Percentiles rank a stretch among this genome's conserved stretches.
Evolutionary conservation across 1,140 invertebrate genomes (phyloP).

Genomic region (Saxidomus purpurata): DNA sequence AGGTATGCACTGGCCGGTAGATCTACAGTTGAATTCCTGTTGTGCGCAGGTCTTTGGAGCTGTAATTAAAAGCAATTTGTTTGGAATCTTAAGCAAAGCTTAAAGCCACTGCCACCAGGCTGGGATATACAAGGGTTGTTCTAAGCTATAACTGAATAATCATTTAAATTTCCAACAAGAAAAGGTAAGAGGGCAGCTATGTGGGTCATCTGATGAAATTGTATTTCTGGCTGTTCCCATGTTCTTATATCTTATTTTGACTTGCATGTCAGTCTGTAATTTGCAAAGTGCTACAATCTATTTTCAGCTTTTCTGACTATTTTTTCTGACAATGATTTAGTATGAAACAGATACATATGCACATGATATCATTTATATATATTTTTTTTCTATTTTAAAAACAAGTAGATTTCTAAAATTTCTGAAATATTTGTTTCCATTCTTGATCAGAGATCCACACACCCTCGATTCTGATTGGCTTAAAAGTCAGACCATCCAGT

Average conservation of each 20-base stretch:
- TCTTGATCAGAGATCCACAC: background rate
- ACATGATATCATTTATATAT: background rate
- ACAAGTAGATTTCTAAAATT: background rate
- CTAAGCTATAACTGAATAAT: background rate
- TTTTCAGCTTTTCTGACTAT: no score
- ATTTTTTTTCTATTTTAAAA: background rate
- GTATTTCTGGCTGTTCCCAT: no score
- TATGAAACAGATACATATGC: no score
- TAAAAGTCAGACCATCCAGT: slow-evolving; percentile 44
- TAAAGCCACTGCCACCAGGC: no score
- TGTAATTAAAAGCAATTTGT: no score
- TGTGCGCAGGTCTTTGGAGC: slow-evolving; percentile 54
- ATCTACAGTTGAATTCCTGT: slow-evolving; percentile 31
- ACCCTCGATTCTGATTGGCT: slow-evolving; percentile 52
- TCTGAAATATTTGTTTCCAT: background rate
- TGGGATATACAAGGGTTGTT: background rate
- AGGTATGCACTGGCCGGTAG: slow-evolving; percentile 20
- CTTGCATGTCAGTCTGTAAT: no score
- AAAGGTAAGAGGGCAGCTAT: no score
- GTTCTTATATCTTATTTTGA: no score
- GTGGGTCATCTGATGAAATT: no score
- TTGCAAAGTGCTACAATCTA: no score
- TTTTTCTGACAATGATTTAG: no score
- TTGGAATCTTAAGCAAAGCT: no score
- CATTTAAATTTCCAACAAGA: background rate